phyloP scores from a whole-genome alignment of 2,113 vertebrate genomes.

The Callionymus lyra region DNA sequence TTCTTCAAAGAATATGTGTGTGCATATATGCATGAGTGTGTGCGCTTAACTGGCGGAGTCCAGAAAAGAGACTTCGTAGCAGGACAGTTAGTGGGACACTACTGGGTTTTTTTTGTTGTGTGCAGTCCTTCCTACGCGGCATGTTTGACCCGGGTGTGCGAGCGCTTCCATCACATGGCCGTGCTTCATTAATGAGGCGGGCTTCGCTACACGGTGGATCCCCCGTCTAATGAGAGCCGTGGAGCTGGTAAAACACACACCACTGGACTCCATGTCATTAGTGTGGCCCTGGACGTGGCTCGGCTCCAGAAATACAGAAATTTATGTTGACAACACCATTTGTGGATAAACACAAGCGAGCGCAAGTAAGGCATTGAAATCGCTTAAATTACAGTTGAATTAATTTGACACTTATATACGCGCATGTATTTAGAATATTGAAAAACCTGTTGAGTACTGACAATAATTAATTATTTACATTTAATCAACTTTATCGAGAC shows the following conservation, averaged over 20 bases:
- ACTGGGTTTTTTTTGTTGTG: conserved; percentile 11
- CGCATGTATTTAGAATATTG: too few species aligned
- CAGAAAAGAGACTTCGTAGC: conserved; percentile 38
- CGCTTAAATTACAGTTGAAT: not conserved
- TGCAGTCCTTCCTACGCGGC: conserved; percentile 56
- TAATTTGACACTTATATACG: too few species aligned
- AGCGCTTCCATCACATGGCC: conserved; percentile 84
- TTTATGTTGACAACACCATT: conserved; percentile 26
- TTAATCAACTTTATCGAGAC: too few species aligned
- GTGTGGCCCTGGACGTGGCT: conserved; percentile 43
- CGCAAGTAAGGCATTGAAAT: not conserved
- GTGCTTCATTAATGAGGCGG: conserved; percentile 88
- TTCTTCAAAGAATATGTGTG: conserved; percentile 37
- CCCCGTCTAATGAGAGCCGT: conserved; percentile 97
- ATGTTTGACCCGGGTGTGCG: conserved; percentile 50
- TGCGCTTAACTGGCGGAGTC: conserved; percentile 17
- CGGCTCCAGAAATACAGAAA: conserved; percentile 39
- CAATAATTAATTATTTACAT: too few species aligned
- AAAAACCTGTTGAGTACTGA: too few species aligned
- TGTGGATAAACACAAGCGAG: conserved; percentile 7
- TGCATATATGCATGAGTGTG: conserved; percentile 36
- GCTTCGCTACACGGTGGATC: conserved; percentile 78
- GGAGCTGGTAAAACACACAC: conserved; percentile 78
- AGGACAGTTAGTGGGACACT: conserved; percentile 44
- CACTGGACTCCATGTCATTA: conserved; percentile 60